phyloP scores from a whole-genome alignment of 1,140 invertebrate genomes.

The Fopius arisanus region DNA sequence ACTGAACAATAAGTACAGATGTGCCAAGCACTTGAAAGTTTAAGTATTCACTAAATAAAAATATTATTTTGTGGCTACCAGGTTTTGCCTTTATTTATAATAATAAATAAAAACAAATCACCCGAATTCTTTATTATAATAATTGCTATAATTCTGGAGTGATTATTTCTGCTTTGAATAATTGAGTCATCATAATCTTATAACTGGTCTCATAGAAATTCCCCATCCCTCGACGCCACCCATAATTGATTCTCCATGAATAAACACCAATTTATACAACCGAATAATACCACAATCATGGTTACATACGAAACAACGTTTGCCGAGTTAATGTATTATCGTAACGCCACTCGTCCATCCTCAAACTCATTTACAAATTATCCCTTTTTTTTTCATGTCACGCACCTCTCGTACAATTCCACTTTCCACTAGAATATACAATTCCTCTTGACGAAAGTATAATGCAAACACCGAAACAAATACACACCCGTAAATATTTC shows the following conservation, averaged over 20 bases:
- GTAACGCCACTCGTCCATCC: slow-evolving; percentile 15
- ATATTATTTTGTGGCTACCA: too few relatives aligned
- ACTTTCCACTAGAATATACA: background rate
- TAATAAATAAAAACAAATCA: too few relatives aligned
- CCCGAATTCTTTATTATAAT: too few relatives aligned
- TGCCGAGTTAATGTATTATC: slow-evolving; percentile 33
- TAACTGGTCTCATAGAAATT: too few relatives aligned
- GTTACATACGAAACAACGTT: slow-evolving; percentile 31
- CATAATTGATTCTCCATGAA: slow-evolving; percentile 12
- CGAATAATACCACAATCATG: slow-evolving; percentile 32
- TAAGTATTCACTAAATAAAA: too few relatives aligned
- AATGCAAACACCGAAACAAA: background rate
- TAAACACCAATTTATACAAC: slow-evolving; percentile 32
- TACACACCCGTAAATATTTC: slow-evolving; percentile 17
- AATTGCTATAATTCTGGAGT: too few relatives aligned
- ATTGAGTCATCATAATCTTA: too few relatives aligned
- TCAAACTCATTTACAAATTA: background rate
- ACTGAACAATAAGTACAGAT: too few relatives aligned
- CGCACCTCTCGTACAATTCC: background rate
- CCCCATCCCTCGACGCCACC: background rate
- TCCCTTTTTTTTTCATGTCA: slow-evolving; percentile 1
- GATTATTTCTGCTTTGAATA: too few relatives aligned
- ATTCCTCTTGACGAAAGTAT: background rate
- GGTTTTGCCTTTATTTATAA: too few relatives aligned
- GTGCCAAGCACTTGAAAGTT: too few relatives aligned